phyloP scores from a whole-genome alignment of 2,113 vertebrate genomes.

The Falcunculus frontatus region DNA sequence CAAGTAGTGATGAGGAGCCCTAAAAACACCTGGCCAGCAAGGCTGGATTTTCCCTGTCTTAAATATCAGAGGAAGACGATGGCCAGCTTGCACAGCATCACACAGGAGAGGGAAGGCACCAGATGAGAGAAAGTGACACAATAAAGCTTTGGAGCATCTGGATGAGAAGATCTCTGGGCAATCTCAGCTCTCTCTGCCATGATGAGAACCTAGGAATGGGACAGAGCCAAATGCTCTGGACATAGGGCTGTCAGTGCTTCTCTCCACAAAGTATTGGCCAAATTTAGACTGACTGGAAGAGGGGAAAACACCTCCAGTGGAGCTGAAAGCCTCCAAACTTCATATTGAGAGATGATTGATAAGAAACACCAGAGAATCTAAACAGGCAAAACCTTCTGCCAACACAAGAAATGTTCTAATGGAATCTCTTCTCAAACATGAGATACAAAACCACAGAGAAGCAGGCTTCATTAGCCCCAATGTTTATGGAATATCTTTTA shows the following conservation, averaged over 20 bases:
- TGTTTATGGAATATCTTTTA: background rate
- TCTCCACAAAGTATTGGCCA: background rate
- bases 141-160: background rate
- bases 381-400: background rate
- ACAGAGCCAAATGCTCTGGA: background rate
- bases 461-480: background rate
- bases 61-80: background rate
- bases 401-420: background rate
- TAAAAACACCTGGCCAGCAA: background rate
- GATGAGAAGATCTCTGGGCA: background rate
- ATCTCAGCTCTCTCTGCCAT: background rate
- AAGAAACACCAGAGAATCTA: background rate
- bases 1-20: background rate
- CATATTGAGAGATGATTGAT: background rate
- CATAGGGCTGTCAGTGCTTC: background rate
- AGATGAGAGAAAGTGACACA: background rate
- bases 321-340: background rate
- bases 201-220: background rate
- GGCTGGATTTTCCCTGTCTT: background rate
- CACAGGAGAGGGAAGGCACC: background rate
- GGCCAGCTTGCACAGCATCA: background rate
- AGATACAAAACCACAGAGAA: background rate
- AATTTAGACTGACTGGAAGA: background rate
- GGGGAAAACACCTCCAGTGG: background rate
- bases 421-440: background rate